Evolutionary conservation across 2,888 invertebrate species (phyloP), one percentile per base, ranked within the genome.

Genomic region (Acutogordius australiensis): DNA sequence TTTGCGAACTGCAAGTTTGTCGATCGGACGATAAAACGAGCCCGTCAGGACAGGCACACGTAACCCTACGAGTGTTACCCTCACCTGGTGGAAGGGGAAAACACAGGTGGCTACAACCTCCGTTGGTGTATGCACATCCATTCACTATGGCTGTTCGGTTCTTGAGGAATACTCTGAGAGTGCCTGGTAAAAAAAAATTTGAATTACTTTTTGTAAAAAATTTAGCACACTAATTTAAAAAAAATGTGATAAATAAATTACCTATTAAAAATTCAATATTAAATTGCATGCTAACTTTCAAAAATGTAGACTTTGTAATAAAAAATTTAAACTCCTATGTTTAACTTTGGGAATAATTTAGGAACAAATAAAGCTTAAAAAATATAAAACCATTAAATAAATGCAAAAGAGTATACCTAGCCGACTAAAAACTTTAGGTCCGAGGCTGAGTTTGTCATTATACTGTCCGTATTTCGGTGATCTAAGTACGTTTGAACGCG

Each of bases 91-190:
- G 58, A 2, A n/a, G 28, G 2, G 58, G 58, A 57, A 57, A 18
- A 26, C 58, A 57, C 4, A 57, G 8, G 23, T 57, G 58, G 30
- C 58, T 57, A 23, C 58, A 57, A 18, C 58, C 58, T 28, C 58
- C 58, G 30, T 57, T 57, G 8, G 51, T 23, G 23, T 18, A 29
- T 8, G 29, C 28, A 23, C 58, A 57, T 8, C 30, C 23, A 57
- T 57, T 57, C 2, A 29, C 29, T 13, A 28, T 26, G 18, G 28
- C 4, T 2, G 30, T 29, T 29, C 28, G 29, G 26, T 57, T 57
- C 26, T 29, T 27, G 4, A 28, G 18, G 29, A 29, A 57, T 18
- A 51, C 51, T 51, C 23, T 51, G 8, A 51, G 8, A 23, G 23
- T 51, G 8, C 51, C 51, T 51, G n/a, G n/a, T n/a, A n/a, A n/a